Evolutionary conservation across 2,888 invertebrate genomes (phyloP), one percentile per base, ranked within the genome.

Genomic region (Aquatica leii): DNA sequence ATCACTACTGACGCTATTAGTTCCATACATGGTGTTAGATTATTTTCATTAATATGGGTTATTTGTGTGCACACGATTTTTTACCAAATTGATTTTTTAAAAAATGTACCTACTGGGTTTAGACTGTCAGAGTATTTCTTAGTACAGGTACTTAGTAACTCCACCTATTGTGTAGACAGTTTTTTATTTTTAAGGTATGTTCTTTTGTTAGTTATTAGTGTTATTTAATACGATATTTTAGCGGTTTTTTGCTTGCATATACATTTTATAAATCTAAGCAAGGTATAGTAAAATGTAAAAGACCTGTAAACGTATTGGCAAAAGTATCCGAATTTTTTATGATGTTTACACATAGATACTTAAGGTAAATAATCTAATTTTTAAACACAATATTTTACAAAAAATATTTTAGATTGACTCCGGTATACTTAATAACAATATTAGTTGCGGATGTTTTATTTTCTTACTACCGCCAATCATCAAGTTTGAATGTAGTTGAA

Each of bases 41-140:
- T 86, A 67, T 74, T 87, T 15, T 82, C 84, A 14, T 86, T 87
- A 84, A 68, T 83, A 21, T 87, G 87, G 85, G 84, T 87, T 15
- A 82, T 87, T 46, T 73, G 84, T 62, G 84, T 83, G 0, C 87
- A 88, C 68, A 81, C 83, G 4, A 62, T 82, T 9, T 82, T 78
- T 66, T 85, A 81, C 68, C 77, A 79, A 67, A 71, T 73, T 1
- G 81, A 82, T 59, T 81, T 75, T 52, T 69, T 77, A 1, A 81
- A 79, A 43, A 84, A 84, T 68, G 78, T 78, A 52, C 68, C 78
- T 1, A 72, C 73, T 66, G 74, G 76, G 0, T 81, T 74, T 68
- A 70, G 80, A 59, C 61, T 81, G 65, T 74, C 80, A 0, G 80
- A 81, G 62, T 74, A 73, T 34, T 75, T 82, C 40, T 65, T 74